A percentile compares a stretch with the other conserved stretches of the same genome.
phyloP scores from a whole-genome alignment of 2,888 invertebrate genomes.

The Agriopis marginaria region DNA sequence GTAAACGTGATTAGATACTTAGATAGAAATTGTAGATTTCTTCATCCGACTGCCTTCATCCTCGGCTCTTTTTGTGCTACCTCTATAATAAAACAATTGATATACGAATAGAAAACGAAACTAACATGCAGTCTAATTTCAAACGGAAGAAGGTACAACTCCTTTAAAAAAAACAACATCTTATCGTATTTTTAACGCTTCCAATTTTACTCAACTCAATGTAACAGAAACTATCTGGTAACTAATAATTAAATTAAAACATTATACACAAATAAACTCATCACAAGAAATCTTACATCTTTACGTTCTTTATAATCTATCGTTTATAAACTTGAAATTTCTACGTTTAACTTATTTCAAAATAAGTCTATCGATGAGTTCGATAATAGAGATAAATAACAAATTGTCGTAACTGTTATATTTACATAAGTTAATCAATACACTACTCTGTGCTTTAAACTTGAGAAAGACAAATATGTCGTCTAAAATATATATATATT shows the following conservation, averaged over 20 bases:
- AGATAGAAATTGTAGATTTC: conserved; percentile 25
- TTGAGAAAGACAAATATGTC: conserved; percentile 74
- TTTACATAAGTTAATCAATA: conserved; percentile 78
- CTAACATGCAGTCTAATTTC: conserved; percentile 47
- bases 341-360: conserved; percentile 80
- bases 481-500: conserved; percentile 60
- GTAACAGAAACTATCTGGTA: conserved; percentile 82
- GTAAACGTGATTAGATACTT: conserved; percentile 7
- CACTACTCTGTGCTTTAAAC: conserved; percentile 77
- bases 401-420: conserved; percentile 77
- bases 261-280: conserved; percentile 78
- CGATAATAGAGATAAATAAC: conserved; percentile 83
- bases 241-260: conserved; percentile 82
- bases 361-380: conserved; percentile 81
- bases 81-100: conserved; percentile 67
- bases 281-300: conserved; percentile 74
- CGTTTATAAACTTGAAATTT: conserved; percentile 76
- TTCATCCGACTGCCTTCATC: conserved; percentile 53
- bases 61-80: conserved; percentile 69
- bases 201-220: conserved; percentile 82
- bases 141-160: conserved; percentile 69
- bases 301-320: conserved; percentile 67
- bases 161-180: conserved; percentile 79
- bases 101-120: conserved; percentile 49
- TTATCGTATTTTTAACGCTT: conserved; percentile 74